Percentiles rank a stretch among this genome's conserved stretches.
These are phyloP conservation scores for Hycleus cichorii DNA, from an alignment of 1,140 invertebrate genomes.

Conservation along the genomic window DNA sequence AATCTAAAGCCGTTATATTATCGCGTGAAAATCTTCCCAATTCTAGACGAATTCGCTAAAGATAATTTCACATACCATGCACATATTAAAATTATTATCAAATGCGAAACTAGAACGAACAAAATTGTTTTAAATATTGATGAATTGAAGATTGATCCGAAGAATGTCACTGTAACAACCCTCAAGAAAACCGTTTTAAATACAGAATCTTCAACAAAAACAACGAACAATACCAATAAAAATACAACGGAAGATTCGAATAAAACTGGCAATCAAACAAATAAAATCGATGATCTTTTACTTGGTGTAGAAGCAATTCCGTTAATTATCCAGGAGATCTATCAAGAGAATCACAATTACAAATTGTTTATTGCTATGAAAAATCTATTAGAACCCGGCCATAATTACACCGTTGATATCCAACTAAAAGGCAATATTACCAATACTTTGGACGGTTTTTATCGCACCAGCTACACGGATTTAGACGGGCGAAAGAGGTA, in stretches of 20 bases:
- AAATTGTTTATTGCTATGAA: slow-evolving; percentile 25
- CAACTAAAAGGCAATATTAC: slow-evolving; percentile 31
- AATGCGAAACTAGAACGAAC: slow-evolving; percentile 25
- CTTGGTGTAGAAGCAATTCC: slow-evolving; percentile 5
- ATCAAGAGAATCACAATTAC: slow-evolving; percentile 20
- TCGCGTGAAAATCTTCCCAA: slow-evolving; percentile 27
- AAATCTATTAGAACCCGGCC: slow-evolving; percentile 16
- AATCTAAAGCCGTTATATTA: slow-evolving; percentile 27
- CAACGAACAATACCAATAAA: not conserved
- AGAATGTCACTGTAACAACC: slow-evolving; percentile 1
- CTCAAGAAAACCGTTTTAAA: not conserved
- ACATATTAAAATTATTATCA: slow-evolving; percentile 26
- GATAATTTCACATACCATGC: slow-evolving; percentile 34
- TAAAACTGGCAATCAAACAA: not conserved
- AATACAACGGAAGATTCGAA: not conserved
- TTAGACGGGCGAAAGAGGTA: slow-evolving; percentile 25
- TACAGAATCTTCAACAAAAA: not conserved
- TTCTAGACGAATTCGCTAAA: slow-evolving; percentile 25
- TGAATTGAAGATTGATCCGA: slow-evolving; percentile 26
- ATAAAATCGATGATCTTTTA: not conserved
- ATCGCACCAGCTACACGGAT: slow-evolving; percentile 32
- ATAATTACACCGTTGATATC: slow-evolving; percentile 30
- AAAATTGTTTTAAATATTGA: slow-evolving; percentile 32
- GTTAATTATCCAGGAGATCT: slow-evolving; percentile 15
- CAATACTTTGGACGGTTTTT: slow-evolving; percentile 33